phyloP scores from a whole-genome alignment of 2,888 invertebrate species.

The Rugalucina vietnamica region DNA sequence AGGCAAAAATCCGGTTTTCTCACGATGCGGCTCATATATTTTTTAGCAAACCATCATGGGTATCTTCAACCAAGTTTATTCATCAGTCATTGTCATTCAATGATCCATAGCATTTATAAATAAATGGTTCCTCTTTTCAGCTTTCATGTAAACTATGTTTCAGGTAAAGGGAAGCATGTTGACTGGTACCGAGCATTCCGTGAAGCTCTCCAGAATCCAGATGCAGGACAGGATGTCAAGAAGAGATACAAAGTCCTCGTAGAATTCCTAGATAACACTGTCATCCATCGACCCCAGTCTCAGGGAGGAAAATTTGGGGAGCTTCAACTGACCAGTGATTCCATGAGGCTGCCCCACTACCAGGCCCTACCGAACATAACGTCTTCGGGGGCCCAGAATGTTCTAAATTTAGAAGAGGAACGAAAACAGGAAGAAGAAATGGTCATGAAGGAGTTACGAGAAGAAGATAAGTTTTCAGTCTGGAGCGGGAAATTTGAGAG shows the following conservation, averaged over 20 bases:
- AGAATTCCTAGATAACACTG: slow-evolving; percentile 81
- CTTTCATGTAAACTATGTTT: slow-evolving; percentile 48
- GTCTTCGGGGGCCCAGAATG: slow-evolving; percentile 57
- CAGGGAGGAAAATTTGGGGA: slow-evolving; percentile 73
- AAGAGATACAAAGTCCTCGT: slow-evolving; percentile 76
- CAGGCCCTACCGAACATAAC: slow-evolving; percentile 74
- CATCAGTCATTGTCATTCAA: too few species aligned
- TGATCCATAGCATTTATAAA: too few species aligned
- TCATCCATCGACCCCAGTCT: slow-evolving; percentile 77
- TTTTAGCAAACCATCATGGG: too few species aligned
- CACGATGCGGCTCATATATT: too few species aligned
- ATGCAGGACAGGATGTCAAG: slow-evolving; percentile 68
- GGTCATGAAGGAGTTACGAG: slow-evolving; percentile 55
- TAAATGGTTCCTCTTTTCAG: too few species aligned
- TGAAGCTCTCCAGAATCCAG: slow-evolving; percentile 75
- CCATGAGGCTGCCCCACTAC: slow-evolving; percentile 70
- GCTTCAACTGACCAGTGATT: slow-evolving; percentile 27
- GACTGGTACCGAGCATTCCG: slow-evolving; percentile 80
- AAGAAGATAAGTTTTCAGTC: slow-evolving; percentile 63
- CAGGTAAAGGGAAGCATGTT: slow-evolving; percentile 71
- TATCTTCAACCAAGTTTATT: too few species aligned
- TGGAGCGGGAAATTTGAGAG: slow-evolving; percentile 64
- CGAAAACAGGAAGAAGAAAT: slow-evolving; percentile 52
- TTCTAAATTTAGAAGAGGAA: slow-evolving; percentile 65
- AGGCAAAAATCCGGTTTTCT: too few species aligned